These are phyloP conservation scores for Burhinus bistriatus DNA, from an alignment of 2,113 vertebrate species.

Conservation along the genomic window DNA sequence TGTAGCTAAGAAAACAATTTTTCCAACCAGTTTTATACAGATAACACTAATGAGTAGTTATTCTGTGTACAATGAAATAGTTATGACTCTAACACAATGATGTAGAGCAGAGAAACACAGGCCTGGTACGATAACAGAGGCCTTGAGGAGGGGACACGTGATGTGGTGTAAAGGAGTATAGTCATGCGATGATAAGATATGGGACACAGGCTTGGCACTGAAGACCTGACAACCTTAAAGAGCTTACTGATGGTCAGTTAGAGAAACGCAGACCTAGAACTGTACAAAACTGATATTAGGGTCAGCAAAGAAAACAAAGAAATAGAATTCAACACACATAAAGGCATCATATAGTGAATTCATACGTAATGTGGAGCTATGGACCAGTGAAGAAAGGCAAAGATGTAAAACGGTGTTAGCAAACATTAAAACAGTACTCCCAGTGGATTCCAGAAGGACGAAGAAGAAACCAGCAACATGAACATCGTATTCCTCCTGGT, in stretches of 20 bases:
- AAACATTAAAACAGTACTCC: background rate
- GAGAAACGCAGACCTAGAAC: background rate
- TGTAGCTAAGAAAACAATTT: background rate
- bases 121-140: background rate
- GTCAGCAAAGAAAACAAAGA: background rate
- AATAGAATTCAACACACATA: background rate
- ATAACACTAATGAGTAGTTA: background rate
- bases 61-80: background rate
- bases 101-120: background rate
- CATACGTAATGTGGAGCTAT: background rate
- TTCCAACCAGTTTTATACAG: background rate
- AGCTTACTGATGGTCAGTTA: background rate
- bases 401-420: background rate
- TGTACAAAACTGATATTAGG: background rate
- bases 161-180: background rate
- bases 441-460: background rate
- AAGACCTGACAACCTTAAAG: background rate
- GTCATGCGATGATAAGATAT: background rate
- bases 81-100: background rate
- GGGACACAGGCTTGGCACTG: background rate
- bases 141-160: background rate
- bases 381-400: background rate
- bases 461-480: background rate
- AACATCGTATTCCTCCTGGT: background rate
- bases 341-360: background rate